Percentiles rank a stretch among this genome's conserved stretches.
phyloP scores from a whole-genome alignment of 2,888 invertebrate species.

The Halictus ligatus region DNA sequence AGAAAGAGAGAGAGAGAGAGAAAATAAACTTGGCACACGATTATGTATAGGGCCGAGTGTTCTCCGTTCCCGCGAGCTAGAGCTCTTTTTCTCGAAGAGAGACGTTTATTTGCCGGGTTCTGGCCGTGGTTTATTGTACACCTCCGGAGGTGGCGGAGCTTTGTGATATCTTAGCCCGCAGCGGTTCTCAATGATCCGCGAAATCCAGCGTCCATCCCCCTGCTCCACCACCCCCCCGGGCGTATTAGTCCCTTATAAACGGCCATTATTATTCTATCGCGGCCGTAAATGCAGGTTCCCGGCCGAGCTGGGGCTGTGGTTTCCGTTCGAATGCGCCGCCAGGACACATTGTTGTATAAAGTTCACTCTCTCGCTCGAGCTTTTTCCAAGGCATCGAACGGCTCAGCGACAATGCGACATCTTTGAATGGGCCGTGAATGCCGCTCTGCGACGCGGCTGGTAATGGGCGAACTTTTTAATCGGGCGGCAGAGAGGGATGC shows the following conservation, averaged over 20 bases:
- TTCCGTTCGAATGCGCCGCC: slow-evolving; percentile 35
- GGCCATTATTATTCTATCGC: slow-evolving; percentile 62
- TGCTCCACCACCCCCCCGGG: background rate
- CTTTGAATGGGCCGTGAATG: slow-evolving; percentile 73
- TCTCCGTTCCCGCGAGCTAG: background rate
- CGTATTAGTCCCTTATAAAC: slow-evolving; percentile 57
- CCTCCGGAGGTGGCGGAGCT: slow-evolving; percentile 55
- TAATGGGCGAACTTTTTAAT: slow-evolving; percentile 78
- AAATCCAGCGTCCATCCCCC: slow-evolving; percentile 15
- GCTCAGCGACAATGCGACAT: slow-evolving; percentile 75
- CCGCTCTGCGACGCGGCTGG: slow-evolving; percentile 59
- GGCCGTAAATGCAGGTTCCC: slow-evolving; percentile 43
- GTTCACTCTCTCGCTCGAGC: slow-evolving; percentile 7
- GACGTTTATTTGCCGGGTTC: slow-evolving; percentile 49
- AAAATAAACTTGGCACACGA: slow-evolving; percentile 23
- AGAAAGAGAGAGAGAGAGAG: background rate
- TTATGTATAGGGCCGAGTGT: slow-evolving; percentile 43
- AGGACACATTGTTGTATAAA: slow-evolving; percentile 58
- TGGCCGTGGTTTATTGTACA: slow-evolving; percentile 50
- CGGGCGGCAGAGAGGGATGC: slow-evolving; percentile 55
- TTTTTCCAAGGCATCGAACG: slow-evolving; percentile 59
- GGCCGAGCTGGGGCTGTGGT: slow-evolving; percentile 24
- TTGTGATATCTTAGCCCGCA: slow-evolving; percentile 58
- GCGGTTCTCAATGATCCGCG: slow-evolving; percentile 62
- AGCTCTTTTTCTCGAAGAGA: background rate